Conservation (phyloP, 2,888 invertebrate genomes). For the Tubiluchus corallicola region DNA sequence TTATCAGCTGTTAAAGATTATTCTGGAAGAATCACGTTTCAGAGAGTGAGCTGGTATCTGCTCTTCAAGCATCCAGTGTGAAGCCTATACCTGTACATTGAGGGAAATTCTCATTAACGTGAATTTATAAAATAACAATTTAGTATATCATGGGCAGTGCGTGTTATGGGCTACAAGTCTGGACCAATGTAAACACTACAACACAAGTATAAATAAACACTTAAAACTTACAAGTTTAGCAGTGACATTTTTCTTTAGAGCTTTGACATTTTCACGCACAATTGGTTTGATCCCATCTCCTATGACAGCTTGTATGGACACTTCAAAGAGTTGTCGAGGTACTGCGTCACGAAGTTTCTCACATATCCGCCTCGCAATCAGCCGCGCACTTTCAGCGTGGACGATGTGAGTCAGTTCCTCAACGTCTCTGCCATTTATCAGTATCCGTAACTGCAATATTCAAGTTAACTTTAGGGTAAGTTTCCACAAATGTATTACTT, state of each 20-base stretch:
- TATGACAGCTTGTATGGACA: conserved; percentile 66
- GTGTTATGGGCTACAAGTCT: too few relatives aligned
- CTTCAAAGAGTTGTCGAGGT: conserved; percentile 62
- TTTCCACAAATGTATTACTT: background rate
- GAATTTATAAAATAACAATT: too few relatives aligned
- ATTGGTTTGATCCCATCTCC: conserved; percentile 57
- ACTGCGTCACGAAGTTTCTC: conserved; percentile 59
- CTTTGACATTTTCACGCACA: conserved; percentile 64
- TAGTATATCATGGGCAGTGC: too few relatives aligned
- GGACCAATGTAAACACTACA: too few relatives aligned
- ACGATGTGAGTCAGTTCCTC: conserved; percentile 70
- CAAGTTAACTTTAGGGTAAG: background rate
- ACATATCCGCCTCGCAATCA: conserved; percentile 47
- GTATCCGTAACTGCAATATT: conserved; percentile 43
- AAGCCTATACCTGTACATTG: too few relatives aligned
- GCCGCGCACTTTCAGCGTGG: conserved; percentile 46
- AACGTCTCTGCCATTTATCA: conserved; percentile 55
- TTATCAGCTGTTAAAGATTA: too few relatives aligned
- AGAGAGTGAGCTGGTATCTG: too few relatives aligned
- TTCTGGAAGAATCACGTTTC: too few relatives aligned
- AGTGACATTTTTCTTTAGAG: conserved; percentile 77
- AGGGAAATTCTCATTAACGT: too few relatives aligned
- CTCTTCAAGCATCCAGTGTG: too few relatives aligned
- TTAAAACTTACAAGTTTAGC: conserved; percentile 78
- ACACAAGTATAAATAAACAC: too few relatives aligned